phyloP scores from a whole-genome alignment of 2,888 invertebrate species.

The Coelinius sp. region DNA sequence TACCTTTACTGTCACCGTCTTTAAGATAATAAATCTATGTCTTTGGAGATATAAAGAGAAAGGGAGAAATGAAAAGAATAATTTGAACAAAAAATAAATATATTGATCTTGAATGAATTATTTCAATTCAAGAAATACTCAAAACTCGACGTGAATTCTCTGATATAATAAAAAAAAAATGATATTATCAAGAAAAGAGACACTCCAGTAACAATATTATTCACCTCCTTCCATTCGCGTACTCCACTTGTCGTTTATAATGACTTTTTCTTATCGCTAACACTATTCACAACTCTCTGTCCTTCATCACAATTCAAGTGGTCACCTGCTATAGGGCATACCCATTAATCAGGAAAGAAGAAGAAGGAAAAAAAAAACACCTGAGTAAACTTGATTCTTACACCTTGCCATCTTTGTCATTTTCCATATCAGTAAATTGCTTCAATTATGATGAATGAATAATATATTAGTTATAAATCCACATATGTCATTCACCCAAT shows the following conservation, averaged over 20 bases:
- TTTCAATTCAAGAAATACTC: background rate
- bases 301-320: background rate
- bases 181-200: background rate
- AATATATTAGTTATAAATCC: too few species aligned
- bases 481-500: too few species aligned
- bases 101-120: too few species aligned
- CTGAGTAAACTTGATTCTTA: background rate
- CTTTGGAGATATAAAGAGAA: too few species aligned
- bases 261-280: constrained; percentile 1
- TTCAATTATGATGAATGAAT: too few species aligned
- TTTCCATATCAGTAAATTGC: too few species aligned
- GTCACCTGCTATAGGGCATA: background rate
- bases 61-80: background rate
- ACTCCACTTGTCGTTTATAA: background rate
- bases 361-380: background rate
- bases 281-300: background rate
- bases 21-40: too few species aligned
- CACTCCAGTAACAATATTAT: background rate
- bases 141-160: too few species aligned
- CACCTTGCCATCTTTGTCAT: background rate
- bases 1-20: too few species aligned
- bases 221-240: background rate
- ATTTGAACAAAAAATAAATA: background rate
- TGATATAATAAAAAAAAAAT: background rate
- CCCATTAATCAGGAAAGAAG: background rate